Evolutionary conservation across 2,888 invertebrate species (phyloP).

Genomic region (Noctua janthe): DNA sequence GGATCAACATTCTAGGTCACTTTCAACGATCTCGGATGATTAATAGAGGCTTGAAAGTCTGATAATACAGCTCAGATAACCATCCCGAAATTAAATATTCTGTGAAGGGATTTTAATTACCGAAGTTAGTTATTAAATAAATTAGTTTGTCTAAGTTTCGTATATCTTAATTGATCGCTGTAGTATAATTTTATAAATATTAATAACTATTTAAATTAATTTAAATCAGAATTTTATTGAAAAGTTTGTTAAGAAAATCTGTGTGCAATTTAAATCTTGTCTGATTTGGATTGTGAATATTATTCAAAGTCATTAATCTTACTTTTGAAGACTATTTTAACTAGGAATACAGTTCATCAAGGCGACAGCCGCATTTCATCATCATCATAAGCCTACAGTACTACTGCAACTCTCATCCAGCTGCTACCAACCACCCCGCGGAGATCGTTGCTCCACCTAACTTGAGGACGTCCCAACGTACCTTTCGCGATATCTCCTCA

Average conservation of each 20-base stretch:
- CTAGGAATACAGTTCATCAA: too few relatives aligned
- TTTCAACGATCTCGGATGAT: background rate
- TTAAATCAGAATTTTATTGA: slow-evolving; percentile 7
- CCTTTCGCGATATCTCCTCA: background rate
- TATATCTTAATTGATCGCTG: slow-evolving; percentile 41
- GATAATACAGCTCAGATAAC: background rate
- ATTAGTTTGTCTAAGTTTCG: slow-evolving; percentile 36
- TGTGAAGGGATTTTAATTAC: slow-evolving; percentile 45
- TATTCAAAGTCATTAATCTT: background rate
- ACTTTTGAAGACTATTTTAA: background rate
- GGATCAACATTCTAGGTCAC: background rate
- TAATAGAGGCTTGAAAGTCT: slow-evolving; percentile 1
- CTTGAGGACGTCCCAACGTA: too few relatives aligned
- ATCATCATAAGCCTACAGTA: background rate
- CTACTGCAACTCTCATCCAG: too few relatives aligned
- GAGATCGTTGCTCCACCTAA: too few relatives aligned
- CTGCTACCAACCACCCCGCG: too few relatives aligned
- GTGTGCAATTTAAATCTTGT: background rate
- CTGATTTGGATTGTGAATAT: background rate
- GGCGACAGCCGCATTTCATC: background rate
- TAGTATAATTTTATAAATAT: slow-evolving; percentile 37
- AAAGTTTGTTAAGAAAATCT: slow-evolving; percentile 7
- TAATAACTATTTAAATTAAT: slow-evolving; percentile 20
- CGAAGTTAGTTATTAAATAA: slow-evolving; percentile 47
- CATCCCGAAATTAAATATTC: slow-evolving; percentile 35